A percentile compares a stretch with the other conserved stretches of the same genome.
These are phyloP conservation scores for Chloroclysta siterata DNA, from an alignment of 2,888 invertebrate genomes.

Conservation along the genomic window DNA sequence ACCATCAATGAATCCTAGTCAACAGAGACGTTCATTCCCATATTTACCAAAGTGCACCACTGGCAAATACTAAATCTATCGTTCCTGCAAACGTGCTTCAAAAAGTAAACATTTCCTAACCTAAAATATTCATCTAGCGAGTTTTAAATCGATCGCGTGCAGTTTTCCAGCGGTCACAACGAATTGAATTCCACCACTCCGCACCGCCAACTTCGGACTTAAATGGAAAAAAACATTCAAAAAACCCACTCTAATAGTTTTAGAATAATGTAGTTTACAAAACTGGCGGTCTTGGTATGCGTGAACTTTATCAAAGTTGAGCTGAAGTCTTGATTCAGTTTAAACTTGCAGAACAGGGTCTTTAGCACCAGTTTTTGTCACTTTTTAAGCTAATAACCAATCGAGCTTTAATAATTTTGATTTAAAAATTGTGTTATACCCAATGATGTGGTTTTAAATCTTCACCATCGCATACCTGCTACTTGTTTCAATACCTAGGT, in stretches of 20 bases:
- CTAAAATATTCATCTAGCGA: conserved; percentile 16
- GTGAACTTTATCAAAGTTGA: conserved; percentile 11
- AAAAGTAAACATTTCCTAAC: conserved; percentile 10
- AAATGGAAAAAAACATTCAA: conserved; percentile 31
- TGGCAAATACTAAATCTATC: neutral
- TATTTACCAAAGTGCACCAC: too few species aligned
- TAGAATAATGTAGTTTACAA: conserved; percentile 36
- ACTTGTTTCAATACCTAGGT: too few species aligned
- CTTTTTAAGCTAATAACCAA: neutral
- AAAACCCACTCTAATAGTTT: conserved; percentile 31
- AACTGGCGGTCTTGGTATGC: conserved; percentile 6
- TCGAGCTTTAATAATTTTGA: too few species aligned
- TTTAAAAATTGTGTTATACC: too few species aligned
- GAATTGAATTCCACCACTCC: conserved; percentile 42
- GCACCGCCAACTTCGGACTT: conserved; percentile 32
- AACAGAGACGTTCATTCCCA: too few species aligned
- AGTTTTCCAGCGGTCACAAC: conserved; percentile 38
- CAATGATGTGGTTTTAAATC: too few species aligned
- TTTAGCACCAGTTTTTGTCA: neutral
- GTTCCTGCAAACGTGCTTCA: neutral
- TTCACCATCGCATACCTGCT: too few species aligned
- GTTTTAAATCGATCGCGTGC: conserved; percentile 34
- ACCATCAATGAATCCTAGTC: too few species aligned
- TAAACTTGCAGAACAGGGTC: conserved; percentile 8
- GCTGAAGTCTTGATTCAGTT: conserved; percentile 12